phyloP scores from a whole-genome alignment of 1,140 invertebrate species.

The Amyelois transitella region DNA sequence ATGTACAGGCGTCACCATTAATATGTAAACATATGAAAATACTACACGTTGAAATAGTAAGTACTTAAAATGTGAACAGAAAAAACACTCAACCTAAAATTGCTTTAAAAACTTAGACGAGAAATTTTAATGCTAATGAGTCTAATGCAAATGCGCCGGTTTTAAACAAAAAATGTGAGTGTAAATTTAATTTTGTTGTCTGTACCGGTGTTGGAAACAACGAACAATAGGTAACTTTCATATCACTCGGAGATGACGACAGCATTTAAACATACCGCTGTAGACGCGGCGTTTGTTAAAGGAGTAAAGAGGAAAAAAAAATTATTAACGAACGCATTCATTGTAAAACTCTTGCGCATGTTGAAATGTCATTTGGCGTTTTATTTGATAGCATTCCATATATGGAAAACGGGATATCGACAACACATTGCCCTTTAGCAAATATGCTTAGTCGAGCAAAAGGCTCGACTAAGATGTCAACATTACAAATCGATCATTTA shows the following conservation, averaged over 20 bases:
- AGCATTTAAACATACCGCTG: constrained; percentile 30
- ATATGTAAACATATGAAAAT: background rate
- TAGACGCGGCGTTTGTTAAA: constrained; percentile 22
- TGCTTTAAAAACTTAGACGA: background rate
- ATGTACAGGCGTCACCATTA: background rate
- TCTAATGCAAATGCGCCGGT: background rate
- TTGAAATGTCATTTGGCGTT: constrained; percentile 37
- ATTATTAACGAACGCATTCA: constrained; percentile 46
- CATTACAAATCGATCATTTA: background rate
- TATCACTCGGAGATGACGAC: constrained; percentile 14
- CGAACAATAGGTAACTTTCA: constrained; percentile 34
- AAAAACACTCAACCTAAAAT: background rate
- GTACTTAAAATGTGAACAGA: background rate
- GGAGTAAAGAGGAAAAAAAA: constrained; percentile 15
- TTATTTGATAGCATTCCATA: constrained; percentile 34
- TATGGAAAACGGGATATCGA: constrained; percentile 14
- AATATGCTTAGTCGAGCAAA: no score
- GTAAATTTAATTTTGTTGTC: background rate
- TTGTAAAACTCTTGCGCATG: constrained; percentile 33
- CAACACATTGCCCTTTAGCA: background rate
- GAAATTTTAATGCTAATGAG: background rate
- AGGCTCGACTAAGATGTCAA: background rate
- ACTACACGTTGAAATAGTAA: background rate
- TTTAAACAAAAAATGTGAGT: background rate
- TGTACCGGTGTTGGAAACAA: constrained; percentile 30